phyloP scores from a whole-genome alignment of 2,888 invertebrate genomes.

The Chloroclysta siterata region DNA sequence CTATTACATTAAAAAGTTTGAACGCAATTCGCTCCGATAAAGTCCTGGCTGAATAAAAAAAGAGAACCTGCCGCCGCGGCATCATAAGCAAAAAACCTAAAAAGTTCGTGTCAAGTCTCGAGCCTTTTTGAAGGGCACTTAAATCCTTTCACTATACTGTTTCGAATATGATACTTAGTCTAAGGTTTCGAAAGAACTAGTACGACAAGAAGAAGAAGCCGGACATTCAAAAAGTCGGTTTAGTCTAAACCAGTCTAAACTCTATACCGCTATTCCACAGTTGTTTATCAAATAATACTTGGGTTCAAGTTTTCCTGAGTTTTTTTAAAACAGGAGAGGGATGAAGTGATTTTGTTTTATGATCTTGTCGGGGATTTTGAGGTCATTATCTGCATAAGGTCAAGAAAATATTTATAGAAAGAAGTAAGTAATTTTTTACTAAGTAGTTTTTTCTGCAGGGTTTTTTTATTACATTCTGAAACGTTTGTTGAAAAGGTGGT shows the following conservation, averaged over 20 bases:
- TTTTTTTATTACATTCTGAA: no score
- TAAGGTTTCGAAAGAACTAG: neutral
- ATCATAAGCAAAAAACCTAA: no score
- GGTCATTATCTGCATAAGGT: constrained; percentile 14
- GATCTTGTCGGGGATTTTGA: constrained; percentile 18
- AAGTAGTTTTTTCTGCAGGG: neutral
- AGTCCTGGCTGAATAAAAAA: no score
- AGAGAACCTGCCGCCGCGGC: no score
- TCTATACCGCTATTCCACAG: constrained; percentile 22
- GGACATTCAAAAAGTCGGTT: constrained; percentile 8
- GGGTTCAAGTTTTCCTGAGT: constrained; percentile 28
- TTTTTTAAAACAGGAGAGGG: constrained; percentile 28
- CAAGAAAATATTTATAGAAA: neutral
- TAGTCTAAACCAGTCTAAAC: constrained; percentile 31
- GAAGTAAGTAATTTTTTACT: neutral
- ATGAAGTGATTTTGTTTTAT: constrained; percentile 31
- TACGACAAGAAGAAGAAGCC: neutral
- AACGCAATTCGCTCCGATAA: no score
- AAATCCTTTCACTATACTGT: no score
- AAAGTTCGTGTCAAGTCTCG: no score
- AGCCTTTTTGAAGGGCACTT: no score
- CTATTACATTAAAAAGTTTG: no score
- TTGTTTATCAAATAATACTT: constrained; percentile 43
- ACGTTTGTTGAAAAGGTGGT: no score
- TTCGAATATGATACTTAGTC: no score